These are phyloP conservation scores for Apostichopus japonicus DNA, from an alignment of 35 echinoderm and acorn worm species.

Conservation along the genomic window DNA sequence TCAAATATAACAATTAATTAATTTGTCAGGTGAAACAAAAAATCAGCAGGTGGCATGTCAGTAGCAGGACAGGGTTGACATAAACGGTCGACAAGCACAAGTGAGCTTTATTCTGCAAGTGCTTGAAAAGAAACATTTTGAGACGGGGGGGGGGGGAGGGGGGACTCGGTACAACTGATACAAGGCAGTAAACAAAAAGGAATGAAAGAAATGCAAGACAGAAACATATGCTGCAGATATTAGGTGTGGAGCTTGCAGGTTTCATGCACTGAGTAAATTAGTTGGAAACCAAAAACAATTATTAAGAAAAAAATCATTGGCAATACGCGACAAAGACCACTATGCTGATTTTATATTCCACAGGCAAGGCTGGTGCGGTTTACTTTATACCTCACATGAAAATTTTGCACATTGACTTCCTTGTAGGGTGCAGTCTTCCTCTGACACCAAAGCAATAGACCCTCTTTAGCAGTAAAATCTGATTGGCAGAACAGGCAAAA, in stretches of 20 bases:
- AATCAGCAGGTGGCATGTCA: conserved; percentile 42
- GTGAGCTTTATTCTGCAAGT: not conserved
- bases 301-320: not conserved
- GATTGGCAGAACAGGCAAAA: conserved; percentile 17
- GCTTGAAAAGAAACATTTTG: not conserved
- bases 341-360: conserved; percentile 54
- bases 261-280: not conserved
- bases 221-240: not conserved
- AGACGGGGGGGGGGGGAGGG: not conserved
- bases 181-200: conserved; percentile 8
- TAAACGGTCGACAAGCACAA: not conserved
- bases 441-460: conserved; percentile 91
- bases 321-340: conserved; percentile 26
- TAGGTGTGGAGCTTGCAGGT: not conserved
- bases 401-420: conserved; percentile 79
- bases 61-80: not conserved
- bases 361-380: not conserved
- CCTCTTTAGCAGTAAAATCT: conserved; percentile 78
- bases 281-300: not conserved
- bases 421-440: conserved; percentile 93
- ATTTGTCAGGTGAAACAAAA: conserved; percentile 26
- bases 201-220: not conserved
- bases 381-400: conserved; percentile 81
- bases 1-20: not conserved
- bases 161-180: no score